These are phyloP conservation scores for Dorcus hopei DNA, from an alignment of 2,888 invertebrate genomes.

Conservation along the genomic window DNA sequence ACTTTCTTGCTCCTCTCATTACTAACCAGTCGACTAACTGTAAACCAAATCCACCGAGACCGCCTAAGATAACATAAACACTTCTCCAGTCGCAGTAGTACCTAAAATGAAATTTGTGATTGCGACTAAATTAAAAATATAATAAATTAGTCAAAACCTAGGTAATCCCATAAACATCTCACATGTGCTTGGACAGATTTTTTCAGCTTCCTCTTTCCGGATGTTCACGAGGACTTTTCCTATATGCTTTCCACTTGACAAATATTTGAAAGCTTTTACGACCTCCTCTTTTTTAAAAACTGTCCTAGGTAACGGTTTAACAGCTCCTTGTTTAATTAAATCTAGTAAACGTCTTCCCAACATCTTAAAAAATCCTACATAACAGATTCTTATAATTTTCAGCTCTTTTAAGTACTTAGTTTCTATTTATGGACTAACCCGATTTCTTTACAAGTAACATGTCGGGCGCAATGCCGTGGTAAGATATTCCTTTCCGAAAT, in stretches of 20 bases:
- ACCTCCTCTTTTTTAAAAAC: conserved; percentile 64
- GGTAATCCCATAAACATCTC: conserved; percentile 12
- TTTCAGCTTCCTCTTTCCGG: conserved; percentile 29
- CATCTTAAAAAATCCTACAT: too few relatives aligned
- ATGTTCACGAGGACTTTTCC: conserved; percentile 63
- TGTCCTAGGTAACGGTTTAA: conserved; percentile 65
- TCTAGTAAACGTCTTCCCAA: too few relatives aligned
- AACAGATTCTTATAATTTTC: too few relatives aligned
- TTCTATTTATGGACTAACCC: not conserved
- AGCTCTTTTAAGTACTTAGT: too few relatives aligned
- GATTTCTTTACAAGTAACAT: not conserved
- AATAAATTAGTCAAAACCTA: not conserved
- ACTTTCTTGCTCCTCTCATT: conserved; percentile 72
- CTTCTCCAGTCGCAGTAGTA: conserved; percentile 12
- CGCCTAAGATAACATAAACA: conserved; percentile 61
- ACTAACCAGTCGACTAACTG: conserved; percentile 87
- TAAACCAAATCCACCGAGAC: conserved; percentile 89
- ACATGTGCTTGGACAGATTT: not conserved
- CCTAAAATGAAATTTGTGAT: conserved; percentile 20
- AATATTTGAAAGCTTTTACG: conserved; percentile 68
- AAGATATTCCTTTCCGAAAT: conserved; percentile 51
- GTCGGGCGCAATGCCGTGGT: conserved; percentile 75
- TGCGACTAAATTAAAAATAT: not conserved
- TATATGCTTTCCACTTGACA: conserved; percentile 72
- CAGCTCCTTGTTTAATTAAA: conserved; percentile 53